phyloP scores from a whole-genome alignment of 2,797 vertebrate genomes.

The Thripadectes ignobilis region DNA sequence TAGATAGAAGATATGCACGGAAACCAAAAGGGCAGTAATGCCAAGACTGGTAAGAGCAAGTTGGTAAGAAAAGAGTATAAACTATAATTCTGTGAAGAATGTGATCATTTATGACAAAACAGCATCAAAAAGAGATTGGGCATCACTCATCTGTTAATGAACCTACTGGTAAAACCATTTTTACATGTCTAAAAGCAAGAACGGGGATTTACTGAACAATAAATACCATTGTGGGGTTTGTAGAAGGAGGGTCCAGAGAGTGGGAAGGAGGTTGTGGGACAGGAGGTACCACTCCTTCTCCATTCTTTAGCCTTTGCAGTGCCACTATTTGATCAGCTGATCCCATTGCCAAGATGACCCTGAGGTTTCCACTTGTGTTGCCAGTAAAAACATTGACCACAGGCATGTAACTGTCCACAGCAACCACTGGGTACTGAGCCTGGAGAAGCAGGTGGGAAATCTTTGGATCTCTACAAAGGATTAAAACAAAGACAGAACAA shows the following conservation, averaged over 20 bases:
- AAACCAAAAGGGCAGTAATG: background rate
- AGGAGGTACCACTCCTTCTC: conserved; percentile 66
- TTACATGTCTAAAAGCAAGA: fast-evolving
- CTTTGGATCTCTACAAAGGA: conserved; percentile 81
- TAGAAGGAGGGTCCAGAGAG: conserved; percentile 80
- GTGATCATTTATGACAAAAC: background rate
- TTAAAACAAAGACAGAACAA: background rate
- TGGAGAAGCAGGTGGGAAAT: conserved; percentile 86
- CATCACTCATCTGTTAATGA: background rate
- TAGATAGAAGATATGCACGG: background rate
- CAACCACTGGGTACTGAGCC: conserved; percentile 92
- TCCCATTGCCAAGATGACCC: conserved; percentile 92
- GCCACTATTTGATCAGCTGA: conserved; percentile 85
- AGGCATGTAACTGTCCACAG: conserved; percentile 89
- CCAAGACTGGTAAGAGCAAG: background rate
- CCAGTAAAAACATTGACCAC: conserved; percentile 89
- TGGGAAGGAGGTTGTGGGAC: conserved; percentile 77
- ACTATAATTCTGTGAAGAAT: background rate
- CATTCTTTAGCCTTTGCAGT: conserved; percentile 84
- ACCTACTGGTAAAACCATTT: background rate
- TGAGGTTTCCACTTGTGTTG: conserved; percentile 82
- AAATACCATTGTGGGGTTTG: conserved; percentile 67
- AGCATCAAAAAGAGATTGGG: background rate
- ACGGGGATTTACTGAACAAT: background rate
- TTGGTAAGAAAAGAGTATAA: background rate